Conservation (phyloP, 2,888 invertebrate species). For the Corbicula japonica region DNA sequence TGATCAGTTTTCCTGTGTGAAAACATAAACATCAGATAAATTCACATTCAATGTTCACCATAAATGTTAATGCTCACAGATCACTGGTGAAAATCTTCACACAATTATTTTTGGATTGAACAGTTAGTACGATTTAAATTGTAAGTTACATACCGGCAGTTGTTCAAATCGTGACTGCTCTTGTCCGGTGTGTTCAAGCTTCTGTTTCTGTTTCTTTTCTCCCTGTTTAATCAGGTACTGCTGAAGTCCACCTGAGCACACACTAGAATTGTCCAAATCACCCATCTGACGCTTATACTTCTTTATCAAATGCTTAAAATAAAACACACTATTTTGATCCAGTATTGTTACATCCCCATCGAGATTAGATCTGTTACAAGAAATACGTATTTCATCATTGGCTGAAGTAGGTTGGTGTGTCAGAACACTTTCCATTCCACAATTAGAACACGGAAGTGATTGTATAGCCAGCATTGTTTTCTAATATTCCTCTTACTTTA, state of each 20-base stretch:
- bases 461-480: constrained; percentile 37
- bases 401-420: constrained; percentile 34
- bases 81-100: too few species aligned
- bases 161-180: constrained; percentile 63
- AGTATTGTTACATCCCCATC: constrained; percentile 28
- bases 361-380: background rate
- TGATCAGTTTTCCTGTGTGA: too few species aligned
- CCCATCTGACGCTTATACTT: constrained; percentile 80
- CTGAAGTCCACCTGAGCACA: constrained; percentile 78
- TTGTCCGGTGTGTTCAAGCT: constrained; percentile 27
- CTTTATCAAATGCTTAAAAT: constrained; percentile 73
- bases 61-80: too few species aligned
- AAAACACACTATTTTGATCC: constrained; percentile 64
- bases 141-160: constrained; percentile 65
- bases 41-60: too few species aligned
- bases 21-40: too few species aligned
- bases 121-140: too few species aligned
- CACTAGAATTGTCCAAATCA: constrained; percentile 60
- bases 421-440: constrained; percentile 29
- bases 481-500: too few species aligned
- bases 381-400: background rate
- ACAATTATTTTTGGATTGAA: too few species aligned
- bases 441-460: constrained; percentile 27
- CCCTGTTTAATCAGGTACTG: constrained; percentile 75
- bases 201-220: constrained; percentile 31